Percentiles rank a stretch among this genome's conserved stretches.
Evolutionary conservation across 2,888 invertebrate genomes (phyloP).

Genomic region (Polymixis flavicincta): DNA sequence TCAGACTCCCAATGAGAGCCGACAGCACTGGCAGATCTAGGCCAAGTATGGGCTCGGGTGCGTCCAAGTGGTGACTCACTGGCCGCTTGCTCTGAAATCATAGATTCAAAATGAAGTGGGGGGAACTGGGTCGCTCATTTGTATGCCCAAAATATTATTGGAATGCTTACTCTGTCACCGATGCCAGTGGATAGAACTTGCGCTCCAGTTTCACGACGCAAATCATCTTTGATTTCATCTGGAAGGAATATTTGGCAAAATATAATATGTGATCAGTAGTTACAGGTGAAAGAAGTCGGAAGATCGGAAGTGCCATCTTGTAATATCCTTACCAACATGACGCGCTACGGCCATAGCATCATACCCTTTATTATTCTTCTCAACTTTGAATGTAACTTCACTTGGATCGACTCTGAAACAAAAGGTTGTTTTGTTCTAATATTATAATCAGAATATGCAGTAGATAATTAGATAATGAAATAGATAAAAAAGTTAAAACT

Average conservation of each 20-base stretch:
- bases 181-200: slow-evolving; percentile 94
- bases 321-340: slow-evolving; percentile 91
- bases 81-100: slow-evolving; percentile 83
- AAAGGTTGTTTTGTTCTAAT: slow-evolving; percentile 39
- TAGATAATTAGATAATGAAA: slow-evolving; percentile 2
- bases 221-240: slow-evolving; percentile 92
- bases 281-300: background rate
- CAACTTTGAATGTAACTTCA: slow-evolving; percentile 95
- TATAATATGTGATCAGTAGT: background rate
- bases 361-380: slow-evolving; percentile 91
- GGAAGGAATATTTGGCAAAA: slow-evolving; percentile 59
- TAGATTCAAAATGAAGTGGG: background rate
- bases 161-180: slow-evolving; percentile 93
- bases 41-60: slow-evolving; percentile 76
- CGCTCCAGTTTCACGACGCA: slow-evolving; percentile 92
- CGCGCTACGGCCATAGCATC: slow-evolving; percentile 93
- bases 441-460: background rate
- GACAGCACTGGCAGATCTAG: slow-evolving; percentile 81
- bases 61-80: slow-evolving; percentile 78
- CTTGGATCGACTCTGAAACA: slow-evolving; percentile 93
- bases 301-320: background rate
- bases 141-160: background rate
- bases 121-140: background rate
- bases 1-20: slow-evolving; percentile 82
- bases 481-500: slow-evolving; percentile 34